A percentile compares a stretch with the other conserved stretches of the same genome.
These are phyloP conservation scores for Eleutherodactylus coqui DNA, from an alignment of 2,797 vertebrate species.

Conservation along the genomic window DNA sequence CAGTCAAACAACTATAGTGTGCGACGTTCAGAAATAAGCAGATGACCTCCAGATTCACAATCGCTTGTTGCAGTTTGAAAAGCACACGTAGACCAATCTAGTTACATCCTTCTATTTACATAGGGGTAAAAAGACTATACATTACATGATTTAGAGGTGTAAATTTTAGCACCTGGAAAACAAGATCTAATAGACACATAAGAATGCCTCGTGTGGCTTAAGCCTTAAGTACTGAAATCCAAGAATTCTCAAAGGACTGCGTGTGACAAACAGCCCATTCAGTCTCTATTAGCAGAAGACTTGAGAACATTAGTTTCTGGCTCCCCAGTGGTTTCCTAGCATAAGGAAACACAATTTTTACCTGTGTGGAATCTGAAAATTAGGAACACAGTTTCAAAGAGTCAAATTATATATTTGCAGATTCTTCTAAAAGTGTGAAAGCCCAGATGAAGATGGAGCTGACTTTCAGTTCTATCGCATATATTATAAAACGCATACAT, in stretches of 20 bases:
- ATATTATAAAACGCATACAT: background rate
- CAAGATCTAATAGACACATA: conserved; percentile 46
- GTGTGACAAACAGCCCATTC: conserved; percentile 60
- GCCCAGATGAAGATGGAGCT: background rate
- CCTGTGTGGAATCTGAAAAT: conserved; percentile 43
- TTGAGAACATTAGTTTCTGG: conserved; percentile 55
- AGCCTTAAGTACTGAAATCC: conserved; percentile 50
- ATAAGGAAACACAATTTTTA: conserved; percentile 47
- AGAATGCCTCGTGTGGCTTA: conserved; percentile 25
- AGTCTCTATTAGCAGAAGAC: conserved; percentile 60
- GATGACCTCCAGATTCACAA: background rate
- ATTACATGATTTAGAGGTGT: background rate
- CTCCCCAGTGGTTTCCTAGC: conserved; percentile 45
- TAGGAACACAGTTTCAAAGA: background rate
- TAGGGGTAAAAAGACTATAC: background rate
- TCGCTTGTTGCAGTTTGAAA: background rate
- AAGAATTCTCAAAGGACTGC: conserved; percentile 49
- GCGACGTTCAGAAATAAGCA: too few species aligned
- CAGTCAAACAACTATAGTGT: background rate
- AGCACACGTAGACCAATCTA: background rate
- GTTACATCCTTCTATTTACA: background rate
- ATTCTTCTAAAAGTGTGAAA: conserved; percentile 7
- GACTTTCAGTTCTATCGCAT: background rate
- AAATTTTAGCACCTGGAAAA: conserved; percentile 46
- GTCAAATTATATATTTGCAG: background rate